Conservation (phyloP, 2,113 vertebrate species). For the Smithornis capensis region DNA sequence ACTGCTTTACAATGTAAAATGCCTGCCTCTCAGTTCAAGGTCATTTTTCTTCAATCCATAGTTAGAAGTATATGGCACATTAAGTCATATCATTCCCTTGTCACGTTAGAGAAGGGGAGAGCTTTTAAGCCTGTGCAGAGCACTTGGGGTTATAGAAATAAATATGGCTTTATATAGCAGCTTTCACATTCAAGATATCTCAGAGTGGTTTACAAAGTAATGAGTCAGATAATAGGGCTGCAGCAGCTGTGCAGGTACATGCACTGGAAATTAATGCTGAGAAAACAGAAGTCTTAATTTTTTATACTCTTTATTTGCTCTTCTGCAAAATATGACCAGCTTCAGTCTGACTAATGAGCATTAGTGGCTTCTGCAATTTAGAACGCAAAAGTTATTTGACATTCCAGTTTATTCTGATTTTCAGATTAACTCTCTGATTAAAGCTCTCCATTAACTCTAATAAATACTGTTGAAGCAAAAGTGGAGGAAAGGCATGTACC, state of each 20-base stretch:
- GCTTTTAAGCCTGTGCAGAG: constrained; percentile 38
- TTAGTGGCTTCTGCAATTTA: not conserved
- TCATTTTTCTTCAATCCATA: constrained; percentile 19
- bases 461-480: not conserved
- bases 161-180: constrained; percentile 20
- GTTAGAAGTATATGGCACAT: constrained; percentile 3
- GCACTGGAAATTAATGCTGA: not conserved
- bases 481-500: not conserved
- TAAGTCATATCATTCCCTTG: constrained; percentile 6
- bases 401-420: constrained; percentile 18
- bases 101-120: not conserved
- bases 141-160: not conserved
- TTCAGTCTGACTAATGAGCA: constrained; percentile 2
- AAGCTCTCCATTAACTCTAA: not conserved
- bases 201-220: constrained; percentile 36
- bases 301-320: not conserved
- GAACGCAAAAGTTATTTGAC: not conserved
- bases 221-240: constrained; percentile 16
- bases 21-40: constrained; percentile 37
- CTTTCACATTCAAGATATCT: not conserved
- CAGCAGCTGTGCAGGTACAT: constrained; percentile 16
- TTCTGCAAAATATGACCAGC: not conserved
- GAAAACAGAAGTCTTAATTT: not conserved
- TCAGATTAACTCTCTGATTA: constrained; percentile 38
- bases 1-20: constrained; percentile 6